Evolutionary conservation across 1,140 invertebrate species (phyloP).

Genomic region (Yoshiicerus persimilis): DNA sequence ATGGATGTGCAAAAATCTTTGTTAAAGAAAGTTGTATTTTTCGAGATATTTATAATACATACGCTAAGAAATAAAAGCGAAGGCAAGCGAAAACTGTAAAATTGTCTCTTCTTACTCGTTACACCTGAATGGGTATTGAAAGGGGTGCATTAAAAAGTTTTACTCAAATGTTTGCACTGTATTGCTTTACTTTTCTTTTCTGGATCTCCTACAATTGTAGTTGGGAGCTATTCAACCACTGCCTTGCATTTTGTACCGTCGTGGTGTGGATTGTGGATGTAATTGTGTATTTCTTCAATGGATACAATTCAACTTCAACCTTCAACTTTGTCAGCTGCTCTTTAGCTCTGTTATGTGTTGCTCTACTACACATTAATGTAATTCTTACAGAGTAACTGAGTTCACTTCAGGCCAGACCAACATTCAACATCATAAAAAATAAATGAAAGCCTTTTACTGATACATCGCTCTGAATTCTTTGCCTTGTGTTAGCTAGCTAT

Average conservation of each 20-base stretch:
- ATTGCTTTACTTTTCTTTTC: neutral
- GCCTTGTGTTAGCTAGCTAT: neutral
- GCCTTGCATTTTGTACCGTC: neutral
- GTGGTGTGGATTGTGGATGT: neutral
- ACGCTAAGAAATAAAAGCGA: no score
- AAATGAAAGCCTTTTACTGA: conserved; percentile 8
- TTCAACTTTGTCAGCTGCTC: neutral
- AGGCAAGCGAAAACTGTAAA: neutral
- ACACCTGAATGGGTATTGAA: no score
- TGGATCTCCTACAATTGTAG: neutral
- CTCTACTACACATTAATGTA: neutral
- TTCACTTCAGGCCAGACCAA: conserved; percentile 3
- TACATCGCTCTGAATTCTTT: neutral
- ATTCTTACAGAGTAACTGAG: neutral
- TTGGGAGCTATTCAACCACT: neutral
- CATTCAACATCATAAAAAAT: conserved; percentile 16
- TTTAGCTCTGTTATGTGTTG: neutral
- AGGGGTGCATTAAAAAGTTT: no score
- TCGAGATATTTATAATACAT: neutral
- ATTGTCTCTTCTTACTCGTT: neutral
- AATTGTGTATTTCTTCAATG: neutral
- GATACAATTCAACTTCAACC: neutral
- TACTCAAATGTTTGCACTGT: neutral
- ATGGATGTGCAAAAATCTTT: neutral
- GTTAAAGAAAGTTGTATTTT: neutral